A percentile compares a stretch with the other conserved stretches of the same genome.
These are phyloP conservation scores for Vultur gryphus DNA, from an alignment of 2,797 vertebrate species.

Conservation along the genomic window DNA sequence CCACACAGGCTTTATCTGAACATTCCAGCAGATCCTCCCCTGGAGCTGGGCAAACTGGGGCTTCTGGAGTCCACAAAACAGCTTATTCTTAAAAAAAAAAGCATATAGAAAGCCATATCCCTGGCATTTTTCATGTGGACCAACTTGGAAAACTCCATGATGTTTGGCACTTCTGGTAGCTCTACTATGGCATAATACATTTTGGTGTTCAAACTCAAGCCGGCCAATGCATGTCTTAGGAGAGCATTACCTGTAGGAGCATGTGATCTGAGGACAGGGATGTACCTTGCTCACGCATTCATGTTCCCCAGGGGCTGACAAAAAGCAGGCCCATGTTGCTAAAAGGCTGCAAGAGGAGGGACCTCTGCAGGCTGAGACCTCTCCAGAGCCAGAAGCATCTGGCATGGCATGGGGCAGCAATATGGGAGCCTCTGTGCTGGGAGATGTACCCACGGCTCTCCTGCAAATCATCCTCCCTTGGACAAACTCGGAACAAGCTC, in stretches of 20 bases:
- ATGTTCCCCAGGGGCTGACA: not conserved
- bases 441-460: not conserved
- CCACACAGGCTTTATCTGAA: not conserved
- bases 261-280: not conserved
- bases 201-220: not conserved
- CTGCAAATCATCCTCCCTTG: not conserved
- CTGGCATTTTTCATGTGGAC: not conserved
- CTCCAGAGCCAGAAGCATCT: not conserved
- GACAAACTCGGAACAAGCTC: not conserved
- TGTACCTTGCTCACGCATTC: not conserved
- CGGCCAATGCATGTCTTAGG: not conserved
- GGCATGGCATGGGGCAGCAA: fast-evolving
- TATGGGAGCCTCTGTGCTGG: fast-evolving
- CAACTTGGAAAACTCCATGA: not conserved
- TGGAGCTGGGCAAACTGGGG: not conserved
- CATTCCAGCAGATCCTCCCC: not conserved
- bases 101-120: not conserved
- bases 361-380: not conserved
- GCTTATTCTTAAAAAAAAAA: not conserved
- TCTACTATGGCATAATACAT: not conserved
- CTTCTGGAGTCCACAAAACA: not conserved
- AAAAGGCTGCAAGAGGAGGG: not conserved
- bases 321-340: not conserved
- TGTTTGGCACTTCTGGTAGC: not conserved
- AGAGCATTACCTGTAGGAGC: not conserved